Conservation (phyloP, 2,888 invertebrate species). For the Drosophila lacicola region DNA sequence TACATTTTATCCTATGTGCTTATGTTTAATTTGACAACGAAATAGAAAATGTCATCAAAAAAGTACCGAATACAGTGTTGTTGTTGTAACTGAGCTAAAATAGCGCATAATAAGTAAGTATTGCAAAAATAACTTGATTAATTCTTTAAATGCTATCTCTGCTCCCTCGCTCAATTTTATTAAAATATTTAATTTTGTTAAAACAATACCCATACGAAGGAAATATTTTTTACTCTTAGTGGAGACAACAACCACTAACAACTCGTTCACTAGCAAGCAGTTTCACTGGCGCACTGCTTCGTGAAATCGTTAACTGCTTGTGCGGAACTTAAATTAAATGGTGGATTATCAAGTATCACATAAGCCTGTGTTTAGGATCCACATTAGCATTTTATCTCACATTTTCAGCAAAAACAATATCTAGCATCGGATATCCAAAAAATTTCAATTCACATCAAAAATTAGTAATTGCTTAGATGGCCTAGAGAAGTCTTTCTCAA, state of each 20-base stretch:
- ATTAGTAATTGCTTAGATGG: too few relatives aligned
- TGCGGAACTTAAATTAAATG: not conserved
- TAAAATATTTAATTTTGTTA: too few relatives aligned
- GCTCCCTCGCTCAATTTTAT: too few relatives aligned
- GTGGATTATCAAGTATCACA: too few relatives aligned
- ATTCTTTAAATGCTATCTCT: too few relatives aligned
- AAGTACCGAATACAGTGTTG: not conserved
- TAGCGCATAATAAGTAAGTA: not conserved
- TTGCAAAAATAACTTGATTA: too few relatives aligned
- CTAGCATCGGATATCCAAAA: too few relatives aligned
- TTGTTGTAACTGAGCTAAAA: not conserved
- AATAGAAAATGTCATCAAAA: conserved; percentile 35
- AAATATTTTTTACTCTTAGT: not conserved
- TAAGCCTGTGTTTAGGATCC: too few relatives aligned
- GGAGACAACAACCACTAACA: conserved; percentile 7
- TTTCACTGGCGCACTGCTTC: not conserved
- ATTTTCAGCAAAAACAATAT: too few relatives aligned
- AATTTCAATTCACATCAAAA: too few relatives aligned
- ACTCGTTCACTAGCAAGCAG: conserved; percentile 6
- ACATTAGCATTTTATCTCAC: too few relatives aligned
- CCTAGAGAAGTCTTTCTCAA: too few relatives aligned
- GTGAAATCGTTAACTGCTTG: not conserved
- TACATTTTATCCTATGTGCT: conserved; percentile 29
- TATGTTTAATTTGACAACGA: conserved; percentile 44
- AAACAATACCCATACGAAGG: not conserved